Percentiles rank a stretch among this genome's conserved stretches.
These are phyloP conservation scores for Pangasianodon hypophthalmus DNA, from an alignment of 2,113 vertebrate species.

Conservation along the genomic window DNA sequence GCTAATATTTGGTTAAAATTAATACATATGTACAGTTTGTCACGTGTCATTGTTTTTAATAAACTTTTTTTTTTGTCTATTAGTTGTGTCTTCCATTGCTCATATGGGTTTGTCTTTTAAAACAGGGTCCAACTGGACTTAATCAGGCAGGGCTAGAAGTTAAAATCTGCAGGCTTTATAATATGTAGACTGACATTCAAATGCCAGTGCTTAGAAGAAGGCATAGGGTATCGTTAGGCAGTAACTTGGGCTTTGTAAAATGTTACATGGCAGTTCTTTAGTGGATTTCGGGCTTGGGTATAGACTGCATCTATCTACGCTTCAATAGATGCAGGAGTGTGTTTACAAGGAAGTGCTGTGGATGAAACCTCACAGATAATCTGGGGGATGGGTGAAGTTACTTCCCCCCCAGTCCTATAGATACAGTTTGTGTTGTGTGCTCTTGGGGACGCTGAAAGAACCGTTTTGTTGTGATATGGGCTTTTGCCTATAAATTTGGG, in stretches of 20 bases:
- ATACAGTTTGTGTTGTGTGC: neutral
- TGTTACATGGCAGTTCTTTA: neutral
- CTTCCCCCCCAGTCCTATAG: fast-evolving
- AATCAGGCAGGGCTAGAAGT: no score
- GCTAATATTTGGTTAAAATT: neutral
- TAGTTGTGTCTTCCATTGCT: neutral
- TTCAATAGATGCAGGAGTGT: neutral
- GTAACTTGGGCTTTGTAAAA: neutral
- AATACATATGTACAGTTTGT: conserved; percentile 10
- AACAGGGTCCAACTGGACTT: no score
- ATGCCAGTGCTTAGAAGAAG: no score
- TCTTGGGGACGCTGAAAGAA: neutral
- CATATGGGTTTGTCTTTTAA: neutral
- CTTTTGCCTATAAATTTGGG: neutral
- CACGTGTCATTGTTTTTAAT: conserved; percentile 20
- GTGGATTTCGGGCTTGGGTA: neutral
- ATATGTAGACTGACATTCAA: neutral
- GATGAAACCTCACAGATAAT: neutral
- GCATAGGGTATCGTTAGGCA: no score
- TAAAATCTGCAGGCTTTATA: no score
- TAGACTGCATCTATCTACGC: neutral
- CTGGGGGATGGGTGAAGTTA: neutral
- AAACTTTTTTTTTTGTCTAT: neutral
- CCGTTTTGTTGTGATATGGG: neutral
- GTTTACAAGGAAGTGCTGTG: neutral